Evolutionary conservation across 1,140 invertebrate species (phyloP), one percentile per base, ranked within the genome.

Genomic region (Eciton burchellii): DNA sequence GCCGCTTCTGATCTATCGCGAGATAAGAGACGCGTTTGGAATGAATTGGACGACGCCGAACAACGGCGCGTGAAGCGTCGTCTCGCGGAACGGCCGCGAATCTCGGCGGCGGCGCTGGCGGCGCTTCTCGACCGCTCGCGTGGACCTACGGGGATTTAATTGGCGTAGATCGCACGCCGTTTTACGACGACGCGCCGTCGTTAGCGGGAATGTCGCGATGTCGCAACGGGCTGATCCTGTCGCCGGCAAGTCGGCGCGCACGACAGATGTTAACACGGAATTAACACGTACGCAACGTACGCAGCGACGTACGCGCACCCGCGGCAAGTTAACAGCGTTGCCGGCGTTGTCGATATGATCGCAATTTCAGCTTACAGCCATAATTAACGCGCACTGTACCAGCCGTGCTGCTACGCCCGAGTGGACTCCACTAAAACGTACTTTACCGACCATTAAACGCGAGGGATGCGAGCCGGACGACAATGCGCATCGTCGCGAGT

Each of bases 361-460:
- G 86, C 85, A 88, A 88, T 88, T 88, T 88, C 83, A 85, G 85
- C 83, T 88, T 87, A 88, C 85, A 87, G 71, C 85, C 68, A 85
- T 88, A 88, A 88, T 88, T 88, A 88, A 87, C 87, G 87, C 85
- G 77, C 16, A 60, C 77, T 63, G 71, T 74, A 74, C 70, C 16
- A 54, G 29, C 71, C 47, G 54, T 56, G n/a, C n/a, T n/a, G n/a
- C n/a, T n/a, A 73, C 52, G 63, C 73, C 62, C 62, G 81, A 87
- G 72, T 63, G 81, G 76, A 11, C 74, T 84, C 26, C 59, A 52
- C 73, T 81, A 63, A 87, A 88, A 87, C 29, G 72, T 66, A 82
- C 85, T 84, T 88, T 84, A 79, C 83, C 49, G 29, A 63, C 76
- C 86, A 84, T 88, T 88, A 88, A 57, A 49, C 29, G 19, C 83